These are phyloP conservation scores for Philereme transversata DNA, from an alignment of 2,888 invertebrate genomes.

Conservation along the genomic window DNA sequence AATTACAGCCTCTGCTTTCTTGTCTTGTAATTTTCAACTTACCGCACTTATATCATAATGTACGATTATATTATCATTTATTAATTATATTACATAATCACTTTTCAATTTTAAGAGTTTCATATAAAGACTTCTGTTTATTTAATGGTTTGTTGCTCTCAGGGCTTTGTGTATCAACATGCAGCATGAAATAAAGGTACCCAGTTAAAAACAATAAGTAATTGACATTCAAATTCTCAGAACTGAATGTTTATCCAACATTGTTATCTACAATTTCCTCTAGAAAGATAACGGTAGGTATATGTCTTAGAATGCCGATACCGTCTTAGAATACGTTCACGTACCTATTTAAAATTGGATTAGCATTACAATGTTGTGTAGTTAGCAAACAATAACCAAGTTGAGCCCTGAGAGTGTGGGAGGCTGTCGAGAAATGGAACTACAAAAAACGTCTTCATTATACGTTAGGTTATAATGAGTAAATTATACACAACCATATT, in stretches of 20 bases:
- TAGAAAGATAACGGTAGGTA: constrained; percentile 3
- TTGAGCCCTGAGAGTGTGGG: constrained; percentile 35
- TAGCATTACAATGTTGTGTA: constrained; percentile 40
- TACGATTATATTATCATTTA: too few species aligned
- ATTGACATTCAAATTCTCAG: constrained; percentile 1
- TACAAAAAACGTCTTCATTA: constrained; percentile 41
- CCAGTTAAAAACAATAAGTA: too few species aligned
- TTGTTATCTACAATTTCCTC: constrained; percentile 12
- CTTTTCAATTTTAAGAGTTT: too few species aligned
- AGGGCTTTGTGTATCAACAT: too few species aligned
- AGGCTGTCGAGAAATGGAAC: constrained; percentile 37
- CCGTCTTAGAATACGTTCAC: not conserved
- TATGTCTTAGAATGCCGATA: not conserved
- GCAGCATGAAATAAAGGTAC: too few species aligned
- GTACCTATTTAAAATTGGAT: constrained; percentile 30
- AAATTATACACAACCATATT: constrained; percentile 10
- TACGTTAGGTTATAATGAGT: constrained; percentile 28
- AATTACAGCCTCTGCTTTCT: too few species aligned
- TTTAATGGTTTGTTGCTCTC: too few species aligned
- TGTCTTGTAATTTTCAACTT: too few species aligned
- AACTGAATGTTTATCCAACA: not conserved
- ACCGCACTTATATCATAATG: too few species aligned
- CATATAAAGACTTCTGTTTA: too few species aligned
- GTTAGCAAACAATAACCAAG: constrained; percentile 50
- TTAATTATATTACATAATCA: too few species aligned